Base-by-base conservation (phyloP, 2,888 invertebrate species). In the Chalcosyrphus nemorum region DNA sequence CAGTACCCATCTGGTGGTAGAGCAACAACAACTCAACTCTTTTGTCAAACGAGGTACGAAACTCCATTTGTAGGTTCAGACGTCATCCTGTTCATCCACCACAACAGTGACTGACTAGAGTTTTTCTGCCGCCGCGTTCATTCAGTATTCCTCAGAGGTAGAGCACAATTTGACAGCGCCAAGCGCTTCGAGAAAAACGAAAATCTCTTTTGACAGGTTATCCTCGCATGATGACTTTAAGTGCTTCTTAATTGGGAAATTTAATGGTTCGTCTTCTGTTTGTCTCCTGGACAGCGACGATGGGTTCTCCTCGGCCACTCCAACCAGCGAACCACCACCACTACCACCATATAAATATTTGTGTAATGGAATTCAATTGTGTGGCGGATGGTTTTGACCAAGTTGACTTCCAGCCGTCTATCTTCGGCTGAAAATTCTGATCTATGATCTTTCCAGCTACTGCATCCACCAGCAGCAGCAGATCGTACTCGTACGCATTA, bases 201-300 rank as follows among this genome's bases (percentile, higher is more conserved):
- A 84, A 84, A 84, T 84, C 80, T 74, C 80, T 84, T 84, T 59
- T 84, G 84, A 84, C 84, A 80, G 78, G 74, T 80, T 80, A 84
- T 75, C 84, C 80, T 84, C 74, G 80, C 80, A 80, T 84, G 84
- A 84, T 80, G 84, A 74, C 78, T 75, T 70, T 84, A 84, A 78
- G 84, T 84, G 84, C 78, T 84, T 84, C 84, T 84, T 84, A 84
- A 84, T 84, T 84, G 84, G 84, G 84, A 84, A 84, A 84, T 84
- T 84, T 84, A 84, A 84, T 84, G 78, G 84, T 84, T 70, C 70
- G 74, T 84, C 65, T 70, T 74, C 68, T 70, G 66, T 77, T 61
- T 59, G 65, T 66, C 56, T 2, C 2, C 59, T 54, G 63, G 66
- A n/a, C n/a, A n/a, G n/a, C n/a, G n/a, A 24, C 66, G 59, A 71